A percentile compares a stretch with the other conserved stretches of the same genome.
These are phyloP conservation scores for Danionella cerebrum DNA, from an alignment of 2,113 vertebrate species.

Conservation along the genomic window DNA sequence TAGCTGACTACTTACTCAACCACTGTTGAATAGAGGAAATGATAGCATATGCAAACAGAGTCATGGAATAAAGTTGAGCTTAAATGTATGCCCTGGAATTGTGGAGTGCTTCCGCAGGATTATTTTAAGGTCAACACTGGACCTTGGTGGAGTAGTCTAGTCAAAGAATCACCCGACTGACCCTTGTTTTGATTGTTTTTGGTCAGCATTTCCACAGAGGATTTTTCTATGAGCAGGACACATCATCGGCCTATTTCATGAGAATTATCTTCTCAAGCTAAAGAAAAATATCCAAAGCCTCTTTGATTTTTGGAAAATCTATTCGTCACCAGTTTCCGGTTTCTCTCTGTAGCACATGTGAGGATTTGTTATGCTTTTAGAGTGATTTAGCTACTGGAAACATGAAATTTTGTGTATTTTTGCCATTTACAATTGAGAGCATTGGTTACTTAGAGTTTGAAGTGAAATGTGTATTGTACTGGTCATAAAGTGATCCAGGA, in stretches of 20 bases:
- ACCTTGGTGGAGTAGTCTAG: constrained; percentile 23
- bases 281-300: too few relatives aligned
- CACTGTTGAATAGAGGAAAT: constrained; percentile 42
- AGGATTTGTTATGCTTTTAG: neutral
- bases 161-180: too few relatives aligned
- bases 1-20: constrained; percentile 43
- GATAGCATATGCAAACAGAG: constrained; percentile 38
- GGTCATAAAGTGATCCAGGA: too few relatives aligned
- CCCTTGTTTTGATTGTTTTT: constrained; percentile 15
- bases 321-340: neutral
- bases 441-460: too few relatives aligned
- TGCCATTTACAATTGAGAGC: too few relatives aligned
- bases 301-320: neutral
- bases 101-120: constrained; percentile 33
- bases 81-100: constrained; percentile 47
- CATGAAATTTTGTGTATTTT: too few relatives aligned
- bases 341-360: neutral
- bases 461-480: too few relatives aligned
- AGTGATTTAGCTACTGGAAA: neutral
- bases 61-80: constrained; percentile 42
- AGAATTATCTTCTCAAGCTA: neutral
- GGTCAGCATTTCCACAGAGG: constrained; percentile 10
- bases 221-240: constrained; percentile 4
- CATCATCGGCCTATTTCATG: neutral
- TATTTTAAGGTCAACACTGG: constrained; percentile 29